phyloP scores from a whole-genome alignment of 2,797 vertebrate genomes.

The Sphenodon punctatus region DNA sequence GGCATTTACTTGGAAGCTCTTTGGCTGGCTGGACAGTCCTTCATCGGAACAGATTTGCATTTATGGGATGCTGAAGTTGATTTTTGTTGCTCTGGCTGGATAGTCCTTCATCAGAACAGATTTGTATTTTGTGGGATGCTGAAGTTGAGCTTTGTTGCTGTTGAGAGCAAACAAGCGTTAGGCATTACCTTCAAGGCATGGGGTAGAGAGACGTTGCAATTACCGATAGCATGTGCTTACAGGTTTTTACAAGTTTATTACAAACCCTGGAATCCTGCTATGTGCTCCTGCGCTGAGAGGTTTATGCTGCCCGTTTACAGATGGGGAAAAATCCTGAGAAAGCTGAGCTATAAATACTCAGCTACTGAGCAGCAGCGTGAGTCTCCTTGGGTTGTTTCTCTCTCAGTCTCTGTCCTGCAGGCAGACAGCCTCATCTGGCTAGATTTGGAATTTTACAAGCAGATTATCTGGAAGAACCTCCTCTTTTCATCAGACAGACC shows the following conservation, averaged over 20 bases:
- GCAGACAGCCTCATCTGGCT: conserved; percentile 22
- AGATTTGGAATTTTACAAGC: conserved; percentile 37
- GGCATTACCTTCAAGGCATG: background rate
- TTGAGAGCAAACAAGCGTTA: background rate
- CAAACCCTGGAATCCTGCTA: conserved; percentile 7
- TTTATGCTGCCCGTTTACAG: background rate
- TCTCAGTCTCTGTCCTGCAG: background rate
- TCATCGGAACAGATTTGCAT: background rate
- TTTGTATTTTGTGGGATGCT: background rate
- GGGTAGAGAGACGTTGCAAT: background rate
- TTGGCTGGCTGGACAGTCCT: background rate
- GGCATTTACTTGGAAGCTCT: background rate
- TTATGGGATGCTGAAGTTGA: no score
- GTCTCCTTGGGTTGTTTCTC: background rate
- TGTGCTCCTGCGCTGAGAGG: background rate
- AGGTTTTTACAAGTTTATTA: background rate
- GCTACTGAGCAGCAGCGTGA: background rate
- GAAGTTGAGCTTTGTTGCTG: background rate
- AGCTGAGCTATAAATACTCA: conserved; percentile 7
- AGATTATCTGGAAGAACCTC: conserved; percentile 42
- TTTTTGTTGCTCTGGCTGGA: no score
- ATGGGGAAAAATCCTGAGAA: conserved; percentile 15
- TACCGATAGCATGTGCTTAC: background rate
- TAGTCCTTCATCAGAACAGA: no score
- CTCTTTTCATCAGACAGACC: conserved; percentile 15